Evolutionary conservation across 2,888 invertebrate genomes (phyloP).

Genomic region (Chironomus tentans): DNA sequence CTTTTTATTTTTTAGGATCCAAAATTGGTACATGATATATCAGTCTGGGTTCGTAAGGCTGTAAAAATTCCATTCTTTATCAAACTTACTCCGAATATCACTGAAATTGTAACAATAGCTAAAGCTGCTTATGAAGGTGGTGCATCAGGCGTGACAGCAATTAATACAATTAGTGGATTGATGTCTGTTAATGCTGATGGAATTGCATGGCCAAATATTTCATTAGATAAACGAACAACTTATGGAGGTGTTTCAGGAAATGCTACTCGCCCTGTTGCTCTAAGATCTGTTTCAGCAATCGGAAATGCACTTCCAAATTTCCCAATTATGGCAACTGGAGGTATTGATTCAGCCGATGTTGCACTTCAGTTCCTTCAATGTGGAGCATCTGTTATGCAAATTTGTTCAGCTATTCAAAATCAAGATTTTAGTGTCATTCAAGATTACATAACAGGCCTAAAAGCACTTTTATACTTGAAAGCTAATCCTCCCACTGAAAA

Average conservation of each 20-base stretch:
- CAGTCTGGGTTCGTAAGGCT: conserved; percentile 78
- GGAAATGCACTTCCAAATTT: conserved; percentile 75
- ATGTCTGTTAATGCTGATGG: conserved; percentile 78
- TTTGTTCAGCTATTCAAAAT: conserved; percentile 95
- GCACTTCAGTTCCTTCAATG: conserved; percentile 90
- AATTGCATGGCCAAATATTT: conserved; percentile 88
- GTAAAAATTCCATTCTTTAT: conserved; percentile 93
- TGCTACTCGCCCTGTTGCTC: conserved; percentile 88
- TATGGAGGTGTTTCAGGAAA: conserved; percentile 93
- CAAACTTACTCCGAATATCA: conserved; percentile 96
- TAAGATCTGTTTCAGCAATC: conserved; percentile 84
- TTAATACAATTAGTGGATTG: conserved; percentile 92
- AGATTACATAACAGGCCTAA: conserved; percentile 85
- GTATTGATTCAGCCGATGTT: conserved; percentile 92
- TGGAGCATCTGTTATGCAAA: conserved; percentile 87
- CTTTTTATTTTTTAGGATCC: conserved; percentile 50
- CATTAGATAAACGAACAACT: conserved; percentile 66
- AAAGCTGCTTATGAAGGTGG: conserved; percentile 80
- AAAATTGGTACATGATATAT: conserved; percentile 76
- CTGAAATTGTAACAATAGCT: conserved; percentile 84
- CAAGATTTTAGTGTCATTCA: conserved; percentile 96
- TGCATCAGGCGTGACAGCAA: conserved; percentile 92
- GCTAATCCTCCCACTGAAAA: conserved; percentile 50
- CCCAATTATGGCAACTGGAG: conserved; percentile 92
- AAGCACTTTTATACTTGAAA: conserved; percentile 74